These are phyloP conservation scores for Chloroclystis v-ata DNA, from an alignment of 2,888 invertebrate genomes.

Conservation along the genomic window DNA sequence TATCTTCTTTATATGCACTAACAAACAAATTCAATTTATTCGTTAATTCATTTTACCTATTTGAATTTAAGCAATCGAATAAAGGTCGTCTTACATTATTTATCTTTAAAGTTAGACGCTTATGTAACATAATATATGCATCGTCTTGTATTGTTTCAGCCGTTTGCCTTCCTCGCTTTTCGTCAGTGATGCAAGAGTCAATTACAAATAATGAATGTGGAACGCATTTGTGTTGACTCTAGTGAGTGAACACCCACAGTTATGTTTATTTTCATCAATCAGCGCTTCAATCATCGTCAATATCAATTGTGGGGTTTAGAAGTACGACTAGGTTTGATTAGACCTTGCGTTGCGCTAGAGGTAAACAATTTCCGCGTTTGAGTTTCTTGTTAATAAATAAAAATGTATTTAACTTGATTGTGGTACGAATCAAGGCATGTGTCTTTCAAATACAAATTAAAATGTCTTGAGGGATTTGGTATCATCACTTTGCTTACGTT, in stretches of 20 bases:
- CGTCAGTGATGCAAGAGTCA: constrained; percentile 24
- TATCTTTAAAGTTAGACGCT: too few species aligned
- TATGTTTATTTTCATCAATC: constrained; percentile 43
- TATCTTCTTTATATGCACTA: too few species aligned
- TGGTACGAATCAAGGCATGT: too few species aligned
- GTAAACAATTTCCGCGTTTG: neutral
- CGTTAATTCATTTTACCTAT: too few species aligned
- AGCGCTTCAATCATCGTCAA: constrained; percentile 41
- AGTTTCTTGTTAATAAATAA: too few species aligned
- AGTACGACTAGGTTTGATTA: constrained; percentile 22
- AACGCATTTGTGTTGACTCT: constrained; percentile 40
- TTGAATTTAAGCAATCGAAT: too few species aligned
- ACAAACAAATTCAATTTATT: too few species aligned
- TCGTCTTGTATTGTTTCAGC: neutral
- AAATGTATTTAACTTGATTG: too few species aligned
- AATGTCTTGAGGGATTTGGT: too few species aligned
- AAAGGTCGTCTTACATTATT: too few species aligned
- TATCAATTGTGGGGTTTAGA: constrained; percentile 32
- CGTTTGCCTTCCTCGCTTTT: constrained; percentile 7
- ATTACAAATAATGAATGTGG: constrained; percentile 38
- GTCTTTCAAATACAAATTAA: too few species aligned
- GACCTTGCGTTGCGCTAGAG: constrained; percentile 18
- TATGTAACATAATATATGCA: neutral
- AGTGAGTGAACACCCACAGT: constrained; percentile 45
- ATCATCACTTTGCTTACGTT: too few species aligned